These are phyloP conservation scores for Pseudorasbora parva DNA, from an alignment of 2,113 vertebrate species.

Conservation along the genomic window DNA sequence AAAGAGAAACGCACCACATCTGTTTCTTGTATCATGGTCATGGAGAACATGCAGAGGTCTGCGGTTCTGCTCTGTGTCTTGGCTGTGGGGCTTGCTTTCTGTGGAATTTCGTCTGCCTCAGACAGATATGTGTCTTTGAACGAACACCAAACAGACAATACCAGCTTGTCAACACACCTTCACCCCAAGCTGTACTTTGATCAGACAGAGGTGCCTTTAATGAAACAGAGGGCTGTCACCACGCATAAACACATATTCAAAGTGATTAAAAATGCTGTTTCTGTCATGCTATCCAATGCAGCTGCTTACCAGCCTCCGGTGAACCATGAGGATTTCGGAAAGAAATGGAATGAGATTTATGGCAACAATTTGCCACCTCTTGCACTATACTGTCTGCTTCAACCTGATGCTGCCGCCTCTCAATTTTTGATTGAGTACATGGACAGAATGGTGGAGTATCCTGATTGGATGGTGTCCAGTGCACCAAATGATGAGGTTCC, in stretches of 20 bases:
- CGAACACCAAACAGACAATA: conserved; percentile 27
- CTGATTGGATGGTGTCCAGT: conserved; percentile 91
- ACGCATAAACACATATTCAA: conserved; percentile 92
- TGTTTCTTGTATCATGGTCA: conserved; percentile 64
- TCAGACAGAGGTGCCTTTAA: conserved; percentile 37
- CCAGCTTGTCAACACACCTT: conserved; percentile 42
- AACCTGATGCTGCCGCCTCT: conserved; percentile 87
- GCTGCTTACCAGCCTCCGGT: conserved; percentile 89
- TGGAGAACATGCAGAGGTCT: conserved; percentile 47
- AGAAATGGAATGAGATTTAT: conserved; percentile 99
- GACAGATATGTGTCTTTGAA: conserved; percentile 46
- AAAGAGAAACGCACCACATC: conserved; percentile 47
- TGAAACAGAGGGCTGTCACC: conserved; percentile 73
- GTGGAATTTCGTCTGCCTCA: conserved; percentile 50
- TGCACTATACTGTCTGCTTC: conserved; percentile 92
- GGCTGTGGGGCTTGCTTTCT: conserved; percentile 51
- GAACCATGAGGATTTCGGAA: conserved; percentile 88
- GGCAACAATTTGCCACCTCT: conserved; percentile 95
- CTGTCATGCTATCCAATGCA: conserved; percentile 86
- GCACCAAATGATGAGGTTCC: conserved; percentile 96
- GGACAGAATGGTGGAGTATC: conserved; percentile 93
- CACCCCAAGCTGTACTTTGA: conserved; percentile 64
- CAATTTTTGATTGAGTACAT: conserved; percentile 91
- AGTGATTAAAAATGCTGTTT: conserved; percentile 85
- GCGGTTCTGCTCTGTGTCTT: conserved; percentile 59